Conservation (phyloP, 2,113 vertebrate species). For the Rissa tridactyla region DNA sequence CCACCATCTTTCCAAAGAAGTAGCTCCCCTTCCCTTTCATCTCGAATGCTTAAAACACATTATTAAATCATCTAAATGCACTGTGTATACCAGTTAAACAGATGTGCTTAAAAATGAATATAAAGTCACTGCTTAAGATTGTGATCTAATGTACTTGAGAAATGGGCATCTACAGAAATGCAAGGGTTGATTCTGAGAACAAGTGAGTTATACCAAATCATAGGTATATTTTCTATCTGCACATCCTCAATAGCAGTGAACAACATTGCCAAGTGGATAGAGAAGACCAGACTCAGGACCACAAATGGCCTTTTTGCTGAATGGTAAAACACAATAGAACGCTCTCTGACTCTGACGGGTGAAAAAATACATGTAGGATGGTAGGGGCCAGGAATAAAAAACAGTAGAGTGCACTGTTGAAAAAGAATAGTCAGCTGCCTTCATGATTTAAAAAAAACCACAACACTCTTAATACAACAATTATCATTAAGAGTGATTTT, state of each 20-base stretch:
- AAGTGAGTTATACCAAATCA: background rate
- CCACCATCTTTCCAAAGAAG: background rate
- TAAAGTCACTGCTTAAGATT: background rate
- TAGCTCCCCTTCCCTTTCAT: background rate
- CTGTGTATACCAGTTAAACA: background rate
- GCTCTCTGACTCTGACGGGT: background rate
- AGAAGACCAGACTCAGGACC: background rate
- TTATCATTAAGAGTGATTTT: constrained; percentile 56
- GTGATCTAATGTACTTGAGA: background rate
- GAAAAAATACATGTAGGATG: background rate
- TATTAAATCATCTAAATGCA: background rate
- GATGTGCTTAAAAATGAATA: background rate
- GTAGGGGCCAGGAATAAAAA: constrained; percentile 1
- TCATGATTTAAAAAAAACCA: background rate
- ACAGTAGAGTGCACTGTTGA: constrained; percentile 38
- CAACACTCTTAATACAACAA: background rate
- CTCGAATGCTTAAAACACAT: background rate
- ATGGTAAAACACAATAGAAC: background rate
- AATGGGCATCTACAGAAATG: background rate
- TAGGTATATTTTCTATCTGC: background rate
- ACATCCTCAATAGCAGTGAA: background rate
- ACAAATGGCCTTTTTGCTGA: background rate
- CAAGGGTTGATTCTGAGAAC: background rate
- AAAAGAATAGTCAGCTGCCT: constrained; percentile 36
- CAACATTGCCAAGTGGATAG: background rate